Percentiles rank a stretch among this genome's conserved stretches.
Evolutionary conservation across 2,113 vertebrate genomes (phyloP).

Genomic region (Stictonetta naevosa): DNA sequence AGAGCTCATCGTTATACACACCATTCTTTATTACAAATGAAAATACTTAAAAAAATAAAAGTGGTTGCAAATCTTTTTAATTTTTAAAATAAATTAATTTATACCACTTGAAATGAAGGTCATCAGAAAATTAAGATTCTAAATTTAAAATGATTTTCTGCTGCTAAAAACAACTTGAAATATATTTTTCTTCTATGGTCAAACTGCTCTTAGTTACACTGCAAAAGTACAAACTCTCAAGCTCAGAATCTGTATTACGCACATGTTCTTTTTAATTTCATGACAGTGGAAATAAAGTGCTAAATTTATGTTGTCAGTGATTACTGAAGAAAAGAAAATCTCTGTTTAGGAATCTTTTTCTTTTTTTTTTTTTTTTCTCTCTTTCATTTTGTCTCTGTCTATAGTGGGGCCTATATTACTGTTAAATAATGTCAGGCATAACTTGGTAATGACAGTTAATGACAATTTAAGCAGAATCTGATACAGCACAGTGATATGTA

Average conservation of each 20-base stretch:
- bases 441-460: background rate
- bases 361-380: background rate
- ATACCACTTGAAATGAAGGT: background rate
- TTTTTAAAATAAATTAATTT: background rate
- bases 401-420: conserved; percentile 7
- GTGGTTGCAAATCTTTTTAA: background rate
- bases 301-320: background rate
- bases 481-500: conserved; percentile 18
- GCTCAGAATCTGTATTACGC: background rate
- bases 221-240: background rate
- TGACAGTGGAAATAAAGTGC: background rate
- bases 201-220: background rate
- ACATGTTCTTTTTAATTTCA: background rate
- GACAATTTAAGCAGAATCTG: background rate
- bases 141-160: background rate
- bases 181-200: background rate
- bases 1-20: background rate
- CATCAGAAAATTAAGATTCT: background rate
- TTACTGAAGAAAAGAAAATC: background rate
- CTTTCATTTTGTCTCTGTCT: conserved; percentile 23
- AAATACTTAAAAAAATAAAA: background rate
- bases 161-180: background rate
- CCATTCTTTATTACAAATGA: background rate
- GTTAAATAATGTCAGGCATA: background rate
- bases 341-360: background rate